These are phyloP conservation scores for Fratercula arctica DNA, from an alignment of 2,797 vertebrate genomes.

Conservation along the genomic window DNA sequence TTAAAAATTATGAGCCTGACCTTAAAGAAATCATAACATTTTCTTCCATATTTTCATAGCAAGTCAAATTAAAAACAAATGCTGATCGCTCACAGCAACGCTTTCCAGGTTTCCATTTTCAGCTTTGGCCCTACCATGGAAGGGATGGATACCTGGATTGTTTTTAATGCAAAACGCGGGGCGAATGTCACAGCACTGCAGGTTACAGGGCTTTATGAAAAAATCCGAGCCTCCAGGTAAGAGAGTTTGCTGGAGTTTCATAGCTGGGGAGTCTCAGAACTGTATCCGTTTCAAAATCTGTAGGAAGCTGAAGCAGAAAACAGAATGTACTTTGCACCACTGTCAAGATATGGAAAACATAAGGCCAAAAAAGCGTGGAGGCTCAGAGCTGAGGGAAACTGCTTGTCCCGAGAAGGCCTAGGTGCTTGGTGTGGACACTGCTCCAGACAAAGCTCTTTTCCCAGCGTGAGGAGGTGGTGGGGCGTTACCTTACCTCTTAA, in stretches of 20 bases:
- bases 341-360: background rate
- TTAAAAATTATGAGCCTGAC: background rate
- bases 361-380: background rate
- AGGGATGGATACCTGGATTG: background rate
- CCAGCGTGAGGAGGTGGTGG: background rate
- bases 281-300: background rate
- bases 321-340: background rate
- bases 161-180: background rate
- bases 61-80: background rate
- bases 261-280: background rate
- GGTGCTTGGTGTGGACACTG: background rate
- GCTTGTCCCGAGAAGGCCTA: background rate
- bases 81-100: background rate
- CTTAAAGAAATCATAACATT: background rate
- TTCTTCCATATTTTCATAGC: background rate
- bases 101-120: background rate
- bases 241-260: background rate
- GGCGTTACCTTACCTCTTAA: background rate
- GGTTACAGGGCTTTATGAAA: background rate
- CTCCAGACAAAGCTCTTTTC: background rate
- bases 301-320: background rate
- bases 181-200: background rate
- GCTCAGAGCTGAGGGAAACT: background rate
- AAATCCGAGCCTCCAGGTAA: background rate
- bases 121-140: background rate